Evolutionary conservation across 2,113 vertebrate species (phyloP), one percentile per base, ranked within the genome.

Genomic region (Tragelaphus scriptus): DNA sequence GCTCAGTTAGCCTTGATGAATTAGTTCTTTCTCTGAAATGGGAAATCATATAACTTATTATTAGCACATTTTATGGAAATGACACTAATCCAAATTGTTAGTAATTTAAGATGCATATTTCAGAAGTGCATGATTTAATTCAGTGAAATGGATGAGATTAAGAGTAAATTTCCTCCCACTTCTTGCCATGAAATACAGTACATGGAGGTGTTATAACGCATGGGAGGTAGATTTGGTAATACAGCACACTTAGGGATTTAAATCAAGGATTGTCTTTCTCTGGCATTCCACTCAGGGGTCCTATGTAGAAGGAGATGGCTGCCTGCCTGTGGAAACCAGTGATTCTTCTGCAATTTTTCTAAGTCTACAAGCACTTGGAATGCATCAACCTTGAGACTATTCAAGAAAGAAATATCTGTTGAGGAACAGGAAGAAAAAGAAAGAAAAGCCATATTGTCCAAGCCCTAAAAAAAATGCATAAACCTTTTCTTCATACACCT

Each of bases 21-120:
- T 98, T 98, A 98, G 97, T 98, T 93, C 91, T 97, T 98, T 91
- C 97, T 93, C 92, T 95, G 94, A 98, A 98, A 98, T 63, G 98
- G 97, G 71, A 79, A 88, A 1, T 95, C 85, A 94, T 61, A 98
- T 98, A 98, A 98, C 89, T 98, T 97, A 98, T 85, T 96, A 98
- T 98, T 98, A 99, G 89, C 91, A 97, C 91, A 71, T 98, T 98
- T 98, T 98, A 98, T 98, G 95, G 97, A 98, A 98, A 96, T n/a
- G 90, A 93, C 85, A 92, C 5, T 86, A 97, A 95, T 95, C 92
- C 96, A 97, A 98, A 98, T 94, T 97, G 94, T 97, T 97, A 97
- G 93, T 88, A 98, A 98, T 98, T 98, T 98, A 97, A 98, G 91
- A 95, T 81, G 94, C 95, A 98, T 98, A 97, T 98, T 98, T 99